phyloP scores from a whole-genome alignment of 2,113 vertebrate species.

The Chaenocephalus aceratus region DNA sequence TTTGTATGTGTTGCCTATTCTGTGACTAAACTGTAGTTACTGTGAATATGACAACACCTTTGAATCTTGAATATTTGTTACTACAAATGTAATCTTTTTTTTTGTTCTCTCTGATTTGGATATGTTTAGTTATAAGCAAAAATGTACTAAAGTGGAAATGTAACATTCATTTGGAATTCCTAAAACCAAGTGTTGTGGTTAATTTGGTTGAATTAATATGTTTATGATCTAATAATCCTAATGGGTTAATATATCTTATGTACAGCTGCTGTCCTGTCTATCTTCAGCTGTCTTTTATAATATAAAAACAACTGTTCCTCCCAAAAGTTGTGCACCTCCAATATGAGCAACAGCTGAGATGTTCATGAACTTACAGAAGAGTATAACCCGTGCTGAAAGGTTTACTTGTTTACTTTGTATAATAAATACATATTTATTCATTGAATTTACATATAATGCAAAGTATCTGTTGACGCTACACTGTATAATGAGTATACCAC shows the following conservation, averaged over 20 bases:
- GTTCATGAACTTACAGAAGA: too few relatives aligned
- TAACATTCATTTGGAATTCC: slow-evolving; percentile 33
- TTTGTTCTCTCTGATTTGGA: slow-evolving; percentile 20
- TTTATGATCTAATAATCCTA: background rate
- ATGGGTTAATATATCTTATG: background rate
- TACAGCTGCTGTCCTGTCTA: background rate
- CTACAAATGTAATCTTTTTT: background rate
- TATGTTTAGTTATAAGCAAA: slow-evolving; percentile 9
- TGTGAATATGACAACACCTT: too few relatives aligned
- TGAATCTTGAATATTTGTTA: background rate
- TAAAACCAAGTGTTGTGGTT: background rate
- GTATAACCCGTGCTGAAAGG: background rate
- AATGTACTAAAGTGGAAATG: background rate
- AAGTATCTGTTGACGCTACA: background rate
- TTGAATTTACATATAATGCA: background rate
- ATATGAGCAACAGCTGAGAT: too few relatives aligned
- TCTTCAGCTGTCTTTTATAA: too few relatives aligned
- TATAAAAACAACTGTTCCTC: too few relatives aligned
- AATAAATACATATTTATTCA: background rate
- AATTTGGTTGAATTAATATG: background rate
- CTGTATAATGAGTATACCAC: background rate
- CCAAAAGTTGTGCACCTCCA: too few relatives aligned
- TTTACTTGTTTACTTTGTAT: background rate
- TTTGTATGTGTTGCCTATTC: background rate
- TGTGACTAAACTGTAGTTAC: too few relatives aligned